Percentiles rank a stretch among this genome's conserved stretches.
Evolutionary conservation across 2,113 vertebrate species (phyloP).

Genomic region (Sander vitreus): DNA sequence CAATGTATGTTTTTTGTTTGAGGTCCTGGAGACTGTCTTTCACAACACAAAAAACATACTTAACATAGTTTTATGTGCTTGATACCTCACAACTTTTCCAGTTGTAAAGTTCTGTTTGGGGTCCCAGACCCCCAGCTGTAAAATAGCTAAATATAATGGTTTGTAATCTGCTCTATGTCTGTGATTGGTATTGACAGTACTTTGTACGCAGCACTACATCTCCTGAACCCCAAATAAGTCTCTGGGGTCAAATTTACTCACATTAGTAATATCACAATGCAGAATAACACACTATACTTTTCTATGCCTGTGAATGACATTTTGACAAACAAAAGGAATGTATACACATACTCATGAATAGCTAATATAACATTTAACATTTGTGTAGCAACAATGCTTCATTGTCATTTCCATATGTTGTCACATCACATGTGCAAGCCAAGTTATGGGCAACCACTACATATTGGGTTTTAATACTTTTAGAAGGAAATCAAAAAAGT

Average conservation of each 20-base stretch:
- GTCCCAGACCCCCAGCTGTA: not conserved
- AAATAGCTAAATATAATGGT: not conserved
- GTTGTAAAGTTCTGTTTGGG: not conserved
- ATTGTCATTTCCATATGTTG: constrained; percentile 3
- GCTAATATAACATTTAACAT: constrained; percentile 2
- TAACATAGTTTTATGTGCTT: not conserved
- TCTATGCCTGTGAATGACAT: not conserved
- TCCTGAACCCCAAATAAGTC: not conserved
- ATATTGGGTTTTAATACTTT: not conserved
- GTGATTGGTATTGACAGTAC: not conserved
- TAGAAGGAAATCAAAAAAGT: not conserved
- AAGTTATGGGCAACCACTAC: not conserved
- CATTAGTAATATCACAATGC: not conserved
- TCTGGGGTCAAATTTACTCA: no score
- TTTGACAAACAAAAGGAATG: not conserved
- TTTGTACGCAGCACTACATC: not conserved
- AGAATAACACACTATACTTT: not conserved
- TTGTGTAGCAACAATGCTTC: constrained; percentile 20
- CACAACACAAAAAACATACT: not conserved
- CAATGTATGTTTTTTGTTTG: not conserved
- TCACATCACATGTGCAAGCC: not conserved
- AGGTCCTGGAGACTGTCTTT: not conserved
- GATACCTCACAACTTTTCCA: not conserved
- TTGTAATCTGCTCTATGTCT: not conserved
- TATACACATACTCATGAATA: not conserved